Conservation (phyloP, 2,797 vertebrate genomes). For the Emys orbicularis region DNA sequence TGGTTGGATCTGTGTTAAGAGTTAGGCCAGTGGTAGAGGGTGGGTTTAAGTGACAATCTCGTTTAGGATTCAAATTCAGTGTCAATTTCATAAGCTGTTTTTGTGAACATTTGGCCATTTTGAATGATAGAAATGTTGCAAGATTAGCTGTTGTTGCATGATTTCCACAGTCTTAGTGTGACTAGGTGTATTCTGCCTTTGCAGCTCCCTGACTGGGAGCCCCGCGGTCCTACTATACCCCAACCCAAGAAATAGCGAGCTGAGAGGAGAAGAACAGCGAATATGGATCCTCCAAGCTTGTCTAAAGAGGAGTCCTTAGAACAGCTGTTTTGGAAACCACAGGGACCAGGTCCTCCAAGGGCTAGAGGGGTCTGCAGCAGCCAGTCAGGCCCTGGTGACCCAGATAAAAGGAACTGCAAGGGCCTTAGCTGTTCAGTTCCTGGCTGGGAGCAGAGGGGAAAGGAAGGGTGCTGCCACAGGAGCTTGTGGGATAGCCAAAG, state of each 20-base stretch:
- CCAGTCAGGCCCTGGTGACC: neutral
- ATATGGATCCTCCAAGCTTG: neutral
- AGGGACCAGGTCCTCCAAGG: neutral
- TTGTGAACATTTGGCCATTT: neutral
- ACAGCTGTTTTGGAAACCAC: neutral
- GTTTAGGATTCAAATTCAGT: neutral
- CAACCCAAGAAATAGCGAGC: neutral
- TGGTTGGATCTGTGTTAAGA: neutral
- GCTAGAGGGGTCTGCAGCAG: neutral
- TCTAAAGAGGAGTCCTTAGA: neutral
- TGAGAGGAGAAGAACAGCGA: neutral
- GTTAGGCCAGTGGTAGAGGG: neutral
- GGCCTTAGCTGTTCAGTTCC: neutral
- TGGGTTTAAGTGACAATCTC: neutral
- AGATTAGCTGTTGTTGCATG: neutral
- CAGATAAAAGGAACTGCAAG: neutral
- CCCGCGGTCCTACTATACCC: neutral
- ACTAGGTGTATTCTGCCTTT: neutral
- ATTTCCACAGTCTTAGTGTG: neutral
- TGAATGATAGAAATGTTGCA: neutral
- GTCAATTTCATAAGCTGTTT: neutral
- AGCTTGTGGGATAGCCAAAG: neutral
- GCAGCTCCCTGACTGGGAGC: neutral
- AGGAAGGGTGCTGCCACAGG: neutral
- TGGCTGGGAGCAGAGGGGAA: neutral